A percentile compares a stretch with the other conserved stretches of the same genome.
phyloP scores from a whole-genome alignment of 2,888 invertebrate genomes.

The Rhodophaea formosa region DNA sequence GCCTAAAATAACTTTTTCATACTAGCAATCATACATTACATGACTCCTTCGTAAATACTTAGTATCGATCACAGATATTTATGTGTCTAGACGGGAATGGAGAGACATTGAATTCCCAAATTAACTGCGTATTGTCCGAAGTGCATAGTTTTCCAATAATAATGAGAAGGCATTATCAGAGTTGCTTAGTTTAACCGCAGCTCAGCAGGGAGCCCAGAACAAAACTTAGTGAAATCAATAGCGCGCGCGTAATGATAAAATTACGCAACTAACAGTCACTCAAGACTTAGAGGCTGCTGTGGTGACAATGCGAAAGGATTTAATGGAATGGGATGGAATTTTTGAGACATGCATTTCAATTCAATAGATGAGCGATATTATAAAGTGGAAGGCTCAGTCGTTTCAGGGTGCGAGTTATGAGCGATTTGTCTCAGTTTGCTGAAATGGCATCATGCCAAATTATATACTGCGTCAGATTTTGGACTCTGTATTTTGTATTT shows the following conservation, averaged over 20 bases:
- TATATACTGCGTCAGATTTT: no score
- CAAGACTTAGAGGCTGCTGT: constrained; percentile 38
- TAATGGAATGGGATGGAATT: constrained; percentile 33
- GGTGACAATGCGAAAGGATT: constrained; percentile 39
- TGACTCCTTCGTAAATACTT: no score
- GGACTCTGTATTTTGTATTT: no score
- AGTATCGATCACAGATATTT: no score
- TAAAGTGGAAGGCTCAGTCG: no score
- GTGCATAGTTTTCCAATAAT: constrained; percentile 36
- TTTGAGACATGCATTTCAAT: background rate
- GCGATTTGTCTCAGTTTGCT: no score
- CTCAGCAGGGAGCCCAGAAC: constrained; percentile 64
- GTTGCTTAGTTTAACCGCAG: constrained; percentile 34
- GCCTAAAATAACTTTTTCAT: no score
- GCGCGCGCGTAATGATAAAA: constrained; percentile 64
- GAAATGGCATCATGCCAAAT: no score
- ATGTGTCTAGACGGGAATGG: background rate
- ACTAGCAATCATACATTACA: no score
- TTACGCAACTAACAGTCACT: constrained; percentile 61
- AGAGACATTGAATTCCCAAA: constrained; percentile 22
- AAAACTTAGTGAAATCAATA: constrained; percentile 74
- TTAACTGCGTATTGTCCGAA: background rate
- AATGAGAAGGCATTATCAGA: constrained; percentile 31
- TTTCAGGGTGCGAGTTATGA: no score
- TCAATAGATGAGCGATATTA: background rate